Evolutionary conservation across 2,888 invertebrate genomes (phyloP), one percentile per base, ranked within the genome.

Genomic region (Leucozona laternaria): DNA sequence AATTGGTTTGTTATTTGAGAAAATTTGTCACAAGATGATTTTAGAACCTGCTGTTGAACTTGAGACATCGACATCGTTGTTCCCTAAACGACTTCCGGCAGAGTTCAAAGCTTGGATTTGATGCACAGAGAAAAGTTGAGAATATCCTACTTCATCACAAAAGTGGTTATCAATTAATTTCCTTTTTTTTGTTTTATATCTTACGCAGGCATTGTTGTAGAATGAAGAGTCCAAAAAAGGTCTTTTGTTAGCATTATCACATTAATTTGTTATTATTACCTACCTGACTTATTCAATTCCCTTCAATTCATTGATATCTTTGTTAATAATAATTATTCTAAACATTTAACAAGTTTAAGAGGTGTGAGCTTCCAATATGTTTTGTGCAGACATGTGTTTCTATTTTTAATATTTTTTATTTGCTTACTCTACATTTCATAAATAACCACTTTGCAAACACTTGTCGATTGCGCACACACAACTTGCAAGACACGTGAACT

Each of bases 401-500:
- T 66, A 66, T 66, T 31, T 66, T 48, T 34, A 20, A 17, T 10
- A 25, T 53, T 22, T 22, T 15, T 13, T 53, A 1, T 55, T 22
- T 31, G 8, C n/a, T 55, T 55, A 28, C 7, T 31, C 13, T 22
- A 22, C 4, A 7, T 25, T 55, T 55, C 31, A 17, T 31, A 11
- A 17, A n/a, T n/a, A 57, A 48, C 17, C 45, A 31, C 43, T 48
- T 66, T 66, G 20, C 31, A 48, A 48, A 48, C 66, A 66, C 66
- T 66, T 66, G 66, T 66, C 31, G 31, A 66, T 48, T 66, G 45
- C 48, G 66, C 48, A 48, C 48, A 34, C 17, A 20, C 11, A 64
- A 20, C 7, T 48, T 4, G 20, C 1, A 17, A 64, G 45, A 20
- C 64, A 66, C 48, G 66, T 66, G 66, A 48, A 48, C 25, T 43